Conservation (phyloP, 1,140 invertebrate genomes). For the Acyrthosiphon pisum region DNA sequence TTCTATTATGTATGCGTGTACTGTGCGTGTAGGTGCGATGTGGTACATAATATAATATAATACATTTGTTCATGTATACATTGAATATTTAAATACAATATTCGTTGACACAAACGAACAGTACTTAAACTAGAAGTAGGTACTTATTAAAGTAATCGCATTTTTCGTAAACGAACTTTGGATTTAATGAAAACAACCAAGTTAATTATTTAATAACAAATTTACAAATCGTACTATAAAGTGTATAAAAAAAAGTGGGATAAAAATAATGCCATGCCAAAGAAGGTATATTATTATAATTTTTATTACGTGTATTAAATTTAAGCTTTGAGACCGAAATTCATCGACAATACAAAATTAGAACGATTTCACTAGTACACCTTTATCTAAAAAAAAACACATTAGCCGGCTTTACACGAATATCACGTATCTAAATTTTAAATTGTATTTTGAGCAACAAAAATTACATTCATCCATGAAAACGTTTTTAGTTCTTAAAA, state of each 20-base stretch:
- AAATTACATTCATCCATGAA: slow-evolving; percentile 20
- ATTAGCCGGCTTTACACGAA: neutral
- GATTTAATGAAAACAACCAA: neutral
- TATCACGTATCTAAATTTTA: neutral
- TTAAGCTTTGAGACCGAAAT: neutral
- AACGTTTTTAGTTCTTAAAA: neutral
- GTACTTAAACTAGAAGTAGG: neutral
- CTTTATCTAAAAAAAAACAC: neutral
- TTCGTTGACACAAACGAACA: neutral
- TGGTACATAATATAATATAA: neutral
- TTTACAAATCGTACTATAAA: neutral
- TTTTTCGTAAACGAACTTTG: neutral
- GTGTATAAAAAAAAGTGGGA: neutral
- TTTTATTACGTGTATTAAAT: neutral
- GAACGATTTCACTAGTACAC: neutral
- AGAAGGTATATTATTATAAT: neutral
- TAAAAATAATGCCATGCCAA: neutral
- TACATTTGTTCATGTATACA: too few species aligned
- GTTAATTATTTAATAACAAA: neutral
- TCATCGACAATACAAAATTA: neutral
- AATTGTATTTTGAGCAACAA: neutral
- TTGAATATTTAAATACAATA: too few species aligned
- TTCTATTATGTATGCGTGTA: neutral
- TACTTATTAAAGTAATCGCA: neutral
- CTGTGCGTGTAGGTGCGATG: neutral